These are phyloP conservation scores for Molossus molossus DNA, from an alignment of 2,797 vertebrate species.

Conservation along the genomic window DNA sequence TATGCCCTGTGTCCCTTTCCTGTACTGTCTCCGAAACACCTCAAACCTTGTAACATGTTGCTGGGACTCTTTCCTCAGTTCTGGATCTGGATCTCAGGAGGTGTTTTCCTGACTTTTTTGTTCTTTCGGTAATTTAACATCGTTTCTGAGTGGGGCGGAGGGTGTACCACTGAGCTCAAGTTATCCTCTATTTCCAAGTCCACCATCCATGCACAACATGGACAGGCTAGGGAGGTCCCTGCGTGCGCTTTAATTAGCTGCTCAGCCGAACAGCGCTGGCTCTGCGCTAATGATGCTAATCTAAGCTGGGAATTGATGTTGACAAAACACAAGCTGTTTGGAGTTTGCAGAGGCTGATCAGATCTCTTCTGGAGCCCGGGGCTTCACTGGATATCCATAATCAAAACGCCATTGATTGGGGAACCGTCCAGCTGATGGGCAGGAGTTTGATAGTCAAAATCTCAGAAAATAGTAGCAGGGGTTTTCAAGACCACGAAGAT, in stretches of 20 bases:
- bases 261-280: slow-evolving; percentile 69
- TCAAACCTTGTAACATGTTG: neutral
- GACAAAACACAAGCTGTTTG: slow-evolving; percentile 85
- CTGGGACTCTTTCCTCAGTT: neutral
- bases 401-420: neutral
- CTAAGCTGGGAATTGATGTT: slow-evolving; percentile 79
- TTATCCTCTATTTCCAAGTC: neutral
- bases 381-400: slow-evolving; percentile 13
- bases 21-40: neutral
- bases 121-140: neutral
- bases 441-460: neutral
- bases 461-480: neutral
- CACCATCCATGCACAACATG: slow-evolving; percentile 40
- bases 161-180: neutral
- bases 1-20: neutral
- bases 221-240: slow-evolving; percentile 23
- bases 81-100: neutral
- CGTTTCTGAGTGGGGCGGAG: neutral
- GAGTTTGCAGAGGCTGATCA: slow-evolving; percentile 67
- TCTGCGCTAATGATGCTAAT: slow-evolving; percentile 72
- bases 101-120: neutral
- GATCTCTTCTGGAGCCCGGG: neutral
- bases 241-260: slow-evolving; percentile 73
- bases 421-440: neutral
- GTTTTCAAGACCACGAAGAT: neutral